phyloP scores from a whole-genome alignment of 2,888 invertebrate genomes.

The Phragmatobia fuliginosa region DNA sequence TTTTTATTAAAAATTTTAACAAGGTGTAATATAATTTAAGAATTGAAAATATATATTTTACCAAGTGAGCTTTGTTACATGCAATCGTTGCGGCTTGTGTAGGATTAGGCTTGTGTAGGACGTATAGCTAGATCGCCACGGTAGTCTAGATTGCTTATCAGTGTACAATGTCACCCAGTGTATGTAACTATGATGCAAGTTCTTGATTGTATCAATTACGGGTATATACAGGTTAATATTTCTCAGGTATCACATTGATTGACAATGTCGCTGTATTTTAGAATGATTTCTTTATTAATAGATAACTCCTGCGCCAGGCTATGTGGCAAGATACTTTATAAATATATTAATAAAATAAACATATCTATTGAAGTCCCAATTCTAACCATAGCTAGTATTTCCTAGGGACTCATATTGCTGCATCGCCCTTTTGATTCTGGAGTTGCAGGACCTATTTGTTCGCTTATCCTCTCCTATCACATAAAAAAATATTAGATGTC shows the following conservation, averaged over 20 bases:
- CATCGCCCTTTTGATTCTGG: no score
- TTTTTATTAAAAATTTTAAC: no score
- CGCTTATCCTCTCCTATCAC: background rate
- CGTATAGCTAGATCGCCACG: constrained; percentile 2
- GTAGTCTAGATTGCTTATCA: constrained; percentile 14
- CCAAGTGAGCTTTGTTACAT: constrained; percentile 24
- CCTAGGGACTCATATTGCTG: no score
- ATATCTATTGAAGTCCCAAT: no score
- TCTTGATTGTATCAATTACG: background rate
- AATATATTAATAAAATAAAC: no score
- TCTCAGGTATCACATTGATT: background rate
- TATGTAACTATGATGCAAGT: background rate
- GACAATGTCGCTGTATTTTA: background rate
- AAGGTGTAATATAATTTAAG: no score
- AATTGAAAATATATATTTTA: no score
- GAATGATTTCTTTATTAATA: background rate
- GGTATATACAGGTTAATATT: background rate
- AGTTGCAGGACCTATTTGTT: background rate
- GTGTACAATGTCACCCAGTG: background rate
- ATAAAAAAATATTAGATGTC: background rate
- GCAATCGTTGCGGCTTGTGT: background rate
- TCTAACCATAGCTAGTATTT: no score
- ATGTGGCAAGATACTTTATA: no score
- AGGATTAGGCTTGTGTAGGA: background rate
- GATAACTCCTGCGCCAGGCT: no score